A percentile compares a stretch with the other conserved stretches of the same genome.
Evolutionary conservation across 2,888 invertebrate species (phyloP).

Genomic region (Mellilla xanthometata): DNA sequence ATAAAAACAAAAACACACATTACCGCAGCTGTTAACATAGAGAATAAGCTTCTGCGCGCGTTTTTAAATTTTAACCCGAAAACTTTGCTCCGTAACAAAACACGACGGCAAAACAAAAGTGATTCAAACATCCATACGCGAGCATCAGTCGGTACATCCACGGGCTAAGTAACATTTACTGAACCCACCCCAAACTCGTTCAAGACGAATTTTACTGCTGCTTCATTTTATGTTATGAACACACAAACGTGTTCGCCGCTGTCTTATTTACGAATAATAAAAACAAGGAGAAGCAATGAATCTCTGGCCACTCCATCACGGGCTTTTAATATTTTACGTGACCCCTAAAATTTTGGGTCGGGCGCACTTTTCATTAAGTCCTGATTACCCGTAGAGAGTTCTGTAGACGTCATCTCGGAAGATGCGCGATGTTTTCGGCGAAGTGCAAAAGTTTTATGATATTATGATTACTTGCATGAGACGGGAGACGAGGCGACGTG

Average conservation of each 20-base stretch:
- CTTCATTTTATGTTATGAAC: slow-evolving; percentile 76
- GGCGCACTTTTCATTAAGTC: slow-evolving; percentile 80
- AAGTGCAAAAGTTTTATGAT: slow-evolving; percentile 81
- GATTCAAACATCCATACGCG: slow-evolving; percentile 42
- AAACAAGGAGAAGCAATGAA: slow-evolving; percentile 80
- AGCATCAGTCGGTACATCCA: slow-evolving; percentile 45
- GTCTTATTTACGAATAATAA: slow-evolving; percentile 81
- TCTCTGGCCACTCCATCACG: slow-evolving; percentile 80
- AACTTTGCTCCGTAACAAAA: slow-evolving; percentile 16
- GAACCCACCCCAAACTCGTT: slow-evolving; percentile 46
- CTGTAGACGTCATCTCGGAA: slow-evolving; percentile 54
- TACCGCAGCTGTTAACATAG: slow-evolving; percentile 1
- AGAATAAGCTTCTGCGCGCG: neutral
- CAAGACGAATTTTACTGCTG: slow-evolving; percentile 65
- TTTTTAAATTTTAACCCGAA: slow-evolving; percentile 21
- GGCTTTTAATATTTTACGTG: slow-evolving; percentile 82
- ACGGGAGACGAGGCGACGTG: slow-evolving; percentile 56
- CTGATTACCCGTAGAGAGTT: slow-evolving; percentile 74
- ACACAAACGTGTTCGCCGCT: slow-evolving; percentile 41
- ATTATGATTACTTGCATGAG: slow-evolving; percentile 78
- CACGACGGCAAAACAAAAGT: slow-evolving; percentile 27
- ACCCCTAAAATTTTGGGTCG: slow-evolving; percentile 73
- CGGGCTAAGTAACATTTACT: slow-evolving; percentile 64
- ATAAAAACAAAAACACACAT: slow-evolving; percentile 3
- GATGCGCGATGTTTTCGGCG: slow-evolving; percentile 68